Percentiles rank a stretch among this genome's conserved stretches.
Evolutionary conservation across 2,797 vertebrate genomes (phyloP).

Genomic region (Channa striata): DNA sequence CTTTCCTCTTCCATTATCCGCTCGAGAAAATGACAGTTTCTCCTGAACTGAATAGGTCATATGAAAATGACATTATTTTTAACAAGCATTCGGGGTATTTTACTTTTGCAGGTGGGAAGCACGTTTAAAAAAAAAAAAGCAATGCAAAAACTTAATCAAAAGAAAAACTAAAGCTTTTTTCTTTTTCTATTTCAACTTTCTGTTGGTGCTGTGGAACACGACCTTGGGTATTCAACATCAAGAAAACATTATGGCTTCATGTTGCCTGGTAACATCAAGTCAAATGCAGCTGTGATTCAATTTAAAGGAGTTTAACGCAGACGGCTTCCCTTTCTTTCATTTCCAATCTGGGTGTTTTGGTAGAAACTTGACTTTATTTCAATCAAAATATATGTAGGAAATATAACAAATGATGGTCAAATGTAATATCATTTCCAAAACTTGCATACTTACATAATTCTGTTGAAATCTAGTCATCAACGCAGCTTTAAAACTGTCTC

Average conservation of each 20-base stretch:
- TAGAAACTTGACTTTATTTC: background rate
- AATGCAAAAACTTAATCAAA: background rate
- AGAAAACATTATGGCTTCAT: background rate
- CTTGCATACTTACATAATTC: background rate
- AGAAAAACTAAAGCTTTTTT: background rate
- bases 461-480: background rate
- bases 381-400: background rate
- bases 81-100: constrained; percentile 10
- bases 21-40: constrained; percentile 56
- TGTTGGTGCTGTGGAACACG: constrained; percentile 2
- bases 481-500: background rate
- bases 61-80: constrained; percentile 20
- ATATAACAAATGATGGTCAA: too few relatives aligned
- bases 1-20: constrained; percentile 67
- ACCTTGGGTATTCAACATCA: constrained; percentile 1
- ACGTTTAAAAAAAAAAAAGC: background rate
- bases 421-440: background rate
- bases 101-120: background rate
- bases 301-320: background rate
- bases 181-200: background rate
- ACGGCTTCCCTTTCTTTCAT: background rate
- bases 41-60: constrained; percentile 26
- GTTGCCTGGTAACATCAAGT: constrained; percentile 7
- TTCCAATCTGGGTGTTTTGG: background rate
- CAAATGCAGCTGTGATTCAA: background rate